phyloP scores from a whole-genome alignment of 2,797 vertebrate species.

The Halcyon chelicuti region DNA sequence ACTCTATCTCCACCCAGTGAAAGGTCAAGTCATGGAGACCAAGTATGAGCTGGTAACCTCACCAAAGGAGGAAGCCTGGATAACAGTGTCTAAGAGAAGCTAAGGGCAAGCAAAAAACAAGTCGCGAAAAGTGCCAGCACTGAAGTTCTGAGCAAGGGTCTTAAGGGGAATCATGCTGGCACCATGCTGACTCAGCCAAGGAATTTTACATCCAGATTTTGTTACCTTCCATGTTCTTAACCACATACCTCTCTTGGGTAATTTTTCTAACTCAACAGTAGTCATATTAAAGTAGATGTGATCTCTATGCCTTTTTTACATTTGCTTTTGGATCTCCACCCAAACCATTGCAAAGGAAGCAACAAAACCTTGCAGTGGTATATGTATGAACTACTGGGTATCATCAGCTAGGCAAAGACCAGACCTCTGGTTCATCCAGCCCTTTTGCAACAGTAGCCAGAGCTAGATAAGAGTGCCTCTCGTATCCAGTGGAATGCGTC shows the following conservation, averaged over 20 bases:
- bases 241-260: neutral
- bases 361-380: neutral
- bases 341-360: neutral
- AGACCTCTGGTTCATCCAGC: neutral
- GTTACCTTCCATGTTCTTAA: slow-evolving; percentile 18
- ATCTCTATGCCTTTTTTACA: neutral
- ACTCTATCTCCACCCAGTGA: slow-evolving; percentile 83
- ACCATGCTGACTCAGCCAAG: neutral
- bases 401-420: neutral
- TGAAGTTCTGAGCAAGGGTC: neutral
- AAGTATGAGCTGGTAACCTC: slow-evolving; percentile 93
- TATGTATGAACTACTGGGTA: neutral
- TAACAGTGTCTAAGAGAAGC: slow-evolving; percentile 88
- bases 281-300: slow-evolving; percentile 53
- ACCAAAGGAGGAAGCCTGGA: slow-evolving; percentile 94
- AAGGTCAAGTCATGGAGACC: slow-evolving; percentile 89
- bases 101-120: slow-evolving; percentile 61
- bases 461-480: neutral
- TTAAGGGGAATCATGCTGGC: neutral
- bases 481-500: neutral
- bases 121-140: neutral
- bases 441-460: neutral
- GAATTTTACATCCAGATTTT: slow-evolving; percentile 2
- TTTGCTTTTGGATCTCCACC: neutral
- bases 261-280: slow-evolving; percentile 33